Conservation (phyloP, 2,113 vertebrate genomes). For the Bujurquina vittata region DNA sequence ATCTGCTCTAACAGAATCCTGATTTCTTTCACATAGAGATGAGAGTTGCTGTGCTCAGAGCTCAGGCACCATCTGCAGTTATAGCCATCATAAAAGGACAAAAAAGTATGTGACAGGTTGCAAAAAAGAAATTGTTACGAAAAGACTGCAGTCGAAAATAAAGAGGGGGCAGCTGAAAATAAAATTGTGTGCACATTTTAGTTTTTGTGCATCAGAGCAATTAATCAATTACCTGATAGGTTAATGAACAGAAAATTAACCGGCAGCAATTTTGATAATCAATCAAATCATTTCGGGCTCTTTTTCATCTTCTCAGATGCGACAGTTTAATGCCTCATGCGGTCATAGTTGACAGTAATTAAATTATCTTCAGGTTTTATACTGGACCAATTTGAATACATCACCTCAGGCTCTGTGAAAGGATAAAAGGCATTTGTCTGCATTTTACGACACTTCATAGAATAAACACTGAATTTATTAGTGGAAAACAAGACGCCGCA, state of each 20-base stretch:
- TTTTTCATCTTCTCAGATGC: not conserved
- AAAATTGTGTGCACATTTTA: not conserved
- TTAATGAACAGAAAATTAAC: not conserved
- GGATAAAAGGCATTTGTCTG: not conserved
- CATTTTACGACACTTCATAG: not conserved
- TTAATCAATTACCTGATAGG: conserved; percentile 5
- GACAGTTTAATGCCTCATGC: not conserved
- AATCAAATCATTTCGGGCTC: not conserved
- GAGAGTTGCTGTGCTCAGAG: conserved; percentile 52
- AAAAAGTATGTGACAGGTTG: conserved; percentile 21
- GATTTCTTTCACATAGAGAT: conserved; percentile 71
- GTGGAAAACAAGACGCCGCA: not conserved
- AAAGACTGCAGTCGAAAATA: not conserved
- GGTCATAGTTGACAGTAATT: not conserved
- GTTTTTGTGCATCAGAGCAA: not conserved
- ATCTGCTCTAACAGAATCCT: conserved; percentile 76
- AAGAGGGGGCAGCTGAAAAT: not conserved
- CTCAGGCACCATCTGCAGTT: conserved; percentile 46
- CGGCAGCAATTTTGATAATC: not conserved
- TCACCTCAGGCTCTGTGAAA: not conserved
- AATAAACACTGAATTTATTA: not conserved
- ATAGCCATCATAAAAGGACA: conserved; percentile 23
- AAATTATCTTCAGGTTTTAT: conserved; percentile 1
- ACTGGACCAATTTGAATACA: not conserved
- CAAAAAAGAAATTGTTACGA: conserved; percentile 28